A percentile compares a stretch with the other conserved stretches of the same genome.
These are phyloP conservation scores for Benitochromis conjunctus DNA, from an alignment of 2,113 vertebrate genomes.

Conservation along the genomic window DNA sequence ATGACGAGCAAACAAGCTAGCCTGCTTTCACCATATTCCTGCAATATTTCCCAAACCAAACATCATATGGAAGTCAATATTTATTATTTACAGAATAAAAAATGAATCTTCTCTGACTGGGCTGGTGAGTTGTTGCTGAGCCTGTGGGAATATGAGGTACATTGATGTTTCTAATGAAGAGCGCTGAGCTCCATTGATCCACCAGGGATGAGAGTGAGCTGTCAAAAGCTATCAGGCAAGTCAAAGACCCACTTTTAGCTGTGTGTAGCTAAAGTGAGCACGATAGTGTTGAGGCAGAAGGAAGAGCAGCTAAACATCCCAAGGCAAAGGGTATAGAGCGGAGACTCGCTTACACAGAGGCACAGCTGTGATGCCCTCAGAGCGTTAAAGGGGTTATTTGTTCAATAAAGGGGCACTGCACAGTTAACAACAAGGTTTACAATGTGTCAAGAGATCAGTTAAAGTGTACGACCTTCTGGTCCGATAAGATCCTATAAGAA, in stretches of 20 bases:
- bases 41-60: neutral
- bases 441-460: neutral
- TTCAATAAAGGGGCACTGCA: neutral
- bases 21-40: neutral
- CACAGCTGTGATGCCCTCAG: slow-evolving; percentile 5
- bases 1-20: neutral
- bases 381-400: neutral
- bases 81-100: slow-evolving; percentile 17
- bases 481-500: neutral
- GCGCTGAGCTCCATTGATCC: slow-evolving; percentile 68
- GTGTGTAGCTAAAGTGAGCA: slow-evolving; percentile 34
- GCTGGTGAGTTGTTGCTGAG: slow-evolving; percentile 40
- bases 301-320: slow-evolving; percentile 46
- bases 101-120: slow-evolving; percentile 7
- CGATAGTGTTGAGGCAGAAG: slow-evolving; percentile 10
- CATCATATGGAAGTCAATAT: neutral
- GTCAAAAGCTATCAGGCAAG: slow-evolving; percentile 69
- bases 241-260: slow-evolving; percentile 63
- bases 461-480: neutral
- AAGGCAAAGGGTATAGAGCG: neutral
- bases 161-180: slow-evolving; percentile 72
- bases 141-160: slow-evolving; percentile 59
- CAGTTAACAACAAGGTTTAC: neutral
- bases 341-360: neutral
- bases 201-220: slow-evolving; percentile 64